These are phyloP conservation scores for Teinopalpus imperialis DNA, from an alignment of 2,888 invertebrate species.

Conservation along the genomic window DNA sequence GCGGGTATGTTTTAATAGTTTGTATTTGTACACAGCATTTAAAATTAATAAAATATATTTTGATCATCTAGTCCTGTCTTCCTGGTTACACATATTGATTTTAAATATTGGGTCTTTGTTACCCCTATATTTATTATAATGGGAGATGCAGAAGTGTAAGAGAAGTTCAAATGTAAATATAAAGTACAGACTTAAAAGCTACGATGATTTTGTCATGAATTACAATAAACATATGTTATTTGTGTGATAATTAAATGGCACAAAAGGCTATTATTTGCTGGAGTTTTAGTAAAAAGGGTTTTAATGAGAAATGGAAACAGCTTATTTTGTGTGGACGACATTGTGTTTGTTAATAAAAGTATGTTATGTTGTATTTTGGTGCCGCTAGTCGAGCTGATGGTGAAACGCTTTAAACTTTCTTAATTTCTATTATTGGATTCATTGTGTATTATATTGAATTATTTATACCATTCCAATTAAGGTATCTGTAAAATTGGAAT, in stretches of 20 bases:
- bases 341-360: conserved; percentile 19
- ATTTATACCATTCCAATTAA: conserved; percentile 59
- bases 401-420: conserved; percentile 54
- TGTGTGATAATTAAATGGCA: no score
- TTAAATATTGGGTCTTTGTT: conserved; percentile 24
- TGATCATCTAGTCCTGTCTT: conserved; percentile 68
- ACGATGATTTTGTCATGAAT: no score
- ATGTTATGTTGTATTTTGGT: conserved; percentile 28
- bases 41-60: conserved; percentile 30
- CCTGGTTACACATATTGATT: conserved; percentile 42
- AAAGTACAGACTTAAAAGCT: conserved; percentile 22
- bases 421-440: conserved; percentile 51
- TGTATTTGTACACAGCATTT: conserved; percentile 17
- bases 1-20: conserved; percentile 36
- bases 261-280: no score
- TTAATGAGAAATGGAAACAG: neutral
- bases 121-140: conserved; percentile 14
- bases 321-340: conserved; percentile 14
- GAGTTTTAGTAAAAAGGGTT: no score
- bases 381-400: conserved; percentile 39
- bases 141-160: conserved; percentile 4
- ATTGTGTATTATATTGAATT: conserved; percentile 51
- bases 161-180: conserved; percentile 27
- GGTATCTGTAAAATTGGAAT: conserved; percentile 23
- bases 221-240: no score